A percentile compares a stretch with the other conserved stretches of the same genome.
These are phyloP conservation scores for Galago senegalensis DNA, from an alignment of 2,797 vertebrate species.

Conservation along the genomic window DNA sequence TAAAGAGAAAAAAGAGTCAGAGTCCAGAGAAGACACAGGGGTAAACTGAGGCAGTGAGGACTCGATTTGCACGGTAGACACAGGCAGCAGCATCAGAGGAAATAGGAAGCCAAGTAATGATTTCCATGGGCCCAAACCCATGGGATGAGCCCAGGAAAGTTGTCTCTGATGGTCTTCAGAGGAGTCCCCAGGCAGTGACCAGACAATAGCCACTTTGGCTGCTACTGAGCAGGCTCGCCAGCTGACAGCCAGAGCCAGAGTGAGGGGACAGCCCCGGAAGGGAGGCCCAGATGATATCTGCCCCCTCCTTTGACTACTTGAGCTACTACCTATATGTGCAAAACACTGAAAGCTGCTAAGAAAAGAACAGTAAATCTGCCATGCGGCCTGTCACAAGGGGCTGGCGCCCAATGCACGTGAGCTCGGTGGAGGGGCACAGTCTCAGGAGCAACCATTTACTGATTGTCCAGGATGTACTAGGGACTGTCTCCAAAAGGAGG, in stretches of 20 bases:
- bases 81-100: background rate
- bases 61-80: rapidly evolving
- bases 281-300: background rate
- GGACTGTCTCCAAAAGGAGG: background rate
- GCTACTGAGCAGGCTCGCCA: background rate
- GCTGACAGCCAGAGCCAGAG: background rate
- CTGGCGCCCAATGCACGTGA: background rate
- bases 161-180: background rate
- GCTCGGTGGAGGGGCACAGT: background rate
- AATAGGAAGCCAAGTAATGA: background rate
- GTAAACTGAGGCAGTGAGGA: background rate
- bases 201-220: background rate
- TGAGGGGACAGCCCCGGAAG: background rate
- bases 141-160: background rate
- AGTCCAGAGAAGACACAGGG: background rate
- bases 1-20: background rate
- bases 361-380: background rate
- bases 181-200: background rate
- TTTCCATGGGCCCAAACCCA: background rate
- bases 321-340: background rate
- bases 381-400: too few species aligned
- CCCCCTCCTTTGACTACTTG: background rate
- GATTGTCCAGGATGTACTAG: background rate
- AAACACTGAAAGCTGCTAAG: background rate
- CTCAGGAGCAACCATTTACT: background rate